Base-by-base conservation (phyloP, 2,797 vertebrate genomes). In the Trichosurus vulpecula region DNA sequence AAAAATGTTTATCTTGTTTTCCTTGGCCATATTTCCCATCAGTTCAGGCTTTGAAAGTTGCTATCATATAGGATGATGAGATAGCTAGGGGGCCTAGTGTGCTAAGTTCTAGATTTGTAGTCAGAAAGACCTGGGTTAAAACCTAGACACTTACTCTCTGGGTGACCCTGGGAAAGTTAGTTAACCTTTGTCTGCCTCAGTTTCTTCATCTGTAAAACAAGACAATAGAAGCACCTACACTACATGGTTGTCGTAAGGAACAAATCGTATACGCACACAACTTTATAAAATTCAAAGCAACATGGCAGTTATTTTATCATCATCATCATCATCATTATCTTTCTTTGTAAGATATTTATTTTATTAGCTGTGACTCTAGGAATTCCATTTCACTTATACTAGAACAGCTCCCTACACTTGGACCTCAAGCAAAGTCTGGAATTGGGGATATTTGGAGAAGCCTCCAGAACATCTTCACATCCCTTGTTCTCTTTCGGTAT, bases 131-230 rank as follows among this genome's bases (percentile, higher is more conserved):
- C 25, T 87, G 22, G 1, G 22, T 87, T 51, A 47, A 51, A 74
- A 47, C 74, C 16, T 11, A 25, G n/a, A 22, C 12, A 52, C 61
- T 95, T 94, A 89, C 81, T 66, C 94, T 57, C 12, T 66, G 47
- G 92, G 56, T 92, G 92, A 93, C 25, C 52, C 93, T 93, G 94
- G 89, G 54, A 52, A 92, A 94, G 57, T 94, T 56, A 53, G 74
- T 96, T 97, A 96, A 93, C 55, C 52, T 95, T 94, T 91, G 61
- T 74, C n/a, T 95, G 54, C 91, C 94, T 94, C 30, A 53, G 29
- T 55, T 96, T 96, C 29, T 27, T 95, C 30, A 81, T 89, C 27
- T 95, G 13, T 94, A 94, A 94, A 54, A 81, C 10, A 56, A n/a
- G 35, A 57, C 66, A 81, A 1, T 87, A 93, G 53, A 52, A 91